phyloP scores from a whole-genome alignment of 2,888 invertebrate species.

The Ophion slaviceki region DNA sequence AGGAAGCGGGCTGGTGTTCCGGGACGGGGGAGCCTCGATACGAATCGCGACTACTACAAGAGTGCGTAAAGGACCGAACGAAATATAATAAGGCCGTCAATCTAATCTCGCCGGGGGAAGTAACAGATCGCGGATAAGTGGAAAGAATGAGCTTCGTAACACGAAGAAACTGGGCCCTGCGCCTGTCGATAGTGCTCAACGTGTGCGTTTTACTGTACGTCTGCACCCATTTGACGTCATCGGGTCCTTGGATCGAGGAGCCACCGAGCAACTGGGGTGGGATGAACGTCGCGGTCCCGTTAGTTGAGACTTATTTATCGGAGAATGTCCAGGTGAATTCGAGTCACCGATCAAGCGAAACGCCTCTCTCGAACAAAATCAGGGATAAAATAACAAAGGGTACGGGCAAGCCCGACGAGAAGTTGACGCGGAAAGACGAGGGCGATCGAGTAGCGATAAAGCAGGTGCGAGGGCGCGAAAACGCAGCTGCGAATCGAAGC shows the following conservation, averaged over 20 bases:
- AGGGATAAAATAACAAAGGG: conserved; percentile 41
- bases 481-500: conserved; percentile 1
- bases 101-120: not conserved
- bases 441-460: not conserved
- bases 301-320: conserved; percentile 47
- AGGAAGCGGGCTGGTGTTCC: no score
- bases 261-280: conserved; percentile 77
- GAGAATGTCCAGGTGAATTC: conserved; percentile 56
- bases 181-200: conserved; percentile 90
- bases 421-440: conserved; percentile 36
- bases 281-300: conserved; percentile 33
- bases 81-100: conserved; percentile 21
- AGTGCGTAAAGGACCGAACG: conserved; percentile 23
- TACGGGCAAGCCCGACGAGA: conserved; percentile 16
- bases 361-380: not conserved
- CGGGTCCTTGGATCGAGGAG: conserved; percentile 83
- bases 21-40: no score
- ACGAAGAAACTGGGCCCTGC: conserved; percentile 89
- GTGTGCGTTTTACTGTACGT: conserved; percentile 89
- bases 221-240: conserved; percentile 86
- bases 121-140: conserved; percentile 7
- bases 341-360: conserved; percentile 49
- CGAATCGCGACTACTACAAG: not conserved
- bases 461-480: not conserved
- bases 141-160: conserved; percentile 82